Conservation (phyloP, 2,797 vertebrate species). For the Phrynocephalus guinanensis region DNA sequence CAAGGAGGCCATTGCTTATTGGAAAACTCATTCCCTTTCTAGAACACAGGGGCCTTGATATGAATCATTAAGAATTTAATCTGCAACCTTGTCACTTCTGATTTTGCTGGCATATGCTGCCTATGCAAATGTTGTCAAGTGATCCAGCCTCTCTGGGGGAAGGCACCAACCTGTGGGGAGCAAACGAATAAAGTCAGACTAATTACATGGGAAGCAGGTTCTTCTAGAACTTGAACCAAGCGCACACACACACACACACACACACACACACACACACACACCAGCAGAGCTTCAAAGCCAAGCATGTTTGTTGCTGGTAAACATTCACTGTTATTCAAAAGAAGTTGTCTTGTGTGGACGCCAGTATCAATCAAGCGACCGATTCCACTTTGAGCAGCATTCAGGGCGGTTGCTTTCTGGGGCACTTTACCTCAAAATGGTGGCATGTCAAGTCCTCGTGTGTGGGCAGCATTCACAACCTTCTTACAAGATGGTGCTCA, state of each 20-base stretch:
- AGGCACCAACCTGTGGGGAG: conserved; percentile 14
- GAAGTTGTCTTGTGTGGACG: background rate
- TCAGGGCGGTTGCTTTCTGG: background rate
- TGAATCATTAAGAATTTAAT: conserved; percentile 45
- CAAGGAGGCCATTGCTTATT: conserved; percentile 13
- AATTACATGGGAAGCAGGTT: conserved; percentile 23
- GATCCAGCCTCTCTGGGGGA: conserved; percentile 8
- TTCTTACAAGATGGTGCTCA: background rate
- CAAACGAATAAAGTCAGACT: conserved; percentile 16
- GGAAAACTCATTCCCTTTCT: conserved; percentile 17
- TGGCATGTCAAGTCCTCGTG: background rate
- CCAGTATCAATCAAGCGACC: conserved; percentile 27
- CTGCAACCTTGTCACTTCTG: conserved; percentile 33
- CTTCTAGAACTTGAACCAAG: conserved; percentile 9
- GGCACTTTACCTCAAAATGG: background rate
- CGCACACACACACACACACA: background rate
- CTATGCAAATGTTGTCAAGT: conserved; percentile 20
- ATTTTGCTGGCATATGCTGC: conserved; percentile 32
- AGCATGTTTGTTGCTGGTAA: conserved; percentile 13
- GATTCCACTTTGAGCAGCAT: background rate
- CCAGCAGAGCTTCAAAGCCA: conserved; percentile 7
- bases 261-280: too few relatives aligned
- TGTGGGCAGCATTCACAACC: background rate
- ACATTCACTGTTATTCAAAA: conserved; percentile 22
- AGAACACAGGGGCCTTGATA: conserved; percentile 24